Base-by-base conservation (phyloP, 2,797 vertebrate species). In the Lacerta bilineata region DNA sequence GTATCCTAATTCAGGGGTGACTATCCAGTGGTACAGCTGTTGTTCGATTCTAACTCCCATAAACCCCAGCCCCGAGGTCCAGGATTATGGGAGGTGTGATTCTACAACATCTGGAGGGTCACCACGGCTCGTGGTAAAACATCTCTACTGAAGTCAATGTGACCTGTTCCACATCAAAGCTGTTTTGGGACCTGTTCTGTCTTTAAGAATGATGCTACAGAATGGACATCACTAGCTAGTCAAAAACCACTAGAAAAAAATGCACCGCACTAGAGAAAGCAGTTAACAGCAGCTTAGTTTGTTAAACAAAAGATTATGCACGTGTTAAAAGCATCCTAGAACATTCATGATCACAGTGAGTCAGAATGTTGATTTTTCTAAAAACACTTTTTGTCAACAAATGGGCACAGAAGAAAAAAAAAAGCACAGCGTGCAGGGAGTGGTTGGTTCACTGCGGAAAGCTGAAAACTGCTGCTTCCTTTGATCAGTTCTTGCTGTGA, bases 301-400 rank as follows among this genome's bases (percentile, higher is more conserved):
- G 9, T 69, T 23, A 74, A 11, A 39, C 15, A 46, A 88, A 36
- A 7, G 39, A 71, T 13, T 43, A 41, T 33, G 64, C 36, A 72
- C 20, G 80, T 64, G 11, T 72, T 71, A 50, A 55, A 69, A 71
- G 64, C 43, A 59, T 33, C 25, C 68, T 46, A 69, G 36, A 79
- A 80, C 33, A 50, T 64, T 75, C 66, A 80, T 39, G 17, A 84
- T 41, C 69, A 39, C 27, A 72, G n/a, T 25, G 50, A 81, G 39
- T 74, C 83, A 46, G 20, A 43, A 84, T 46, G 69, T 29, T 74
- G 55, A 64, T 64, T 80, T 89, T 64, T 64, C 29, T 59, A 74
- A 27, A 27, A 27, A 27, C 23, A 80, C 33, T 79, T 68, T 68
- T 7, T 17, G 18, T 68, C 59, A 68, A 78, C 18, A 86, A 86